phyloP scores from a whole-genome alignment of 2,113 vertebrate genomes.

The Cebus imitator region DNA sequence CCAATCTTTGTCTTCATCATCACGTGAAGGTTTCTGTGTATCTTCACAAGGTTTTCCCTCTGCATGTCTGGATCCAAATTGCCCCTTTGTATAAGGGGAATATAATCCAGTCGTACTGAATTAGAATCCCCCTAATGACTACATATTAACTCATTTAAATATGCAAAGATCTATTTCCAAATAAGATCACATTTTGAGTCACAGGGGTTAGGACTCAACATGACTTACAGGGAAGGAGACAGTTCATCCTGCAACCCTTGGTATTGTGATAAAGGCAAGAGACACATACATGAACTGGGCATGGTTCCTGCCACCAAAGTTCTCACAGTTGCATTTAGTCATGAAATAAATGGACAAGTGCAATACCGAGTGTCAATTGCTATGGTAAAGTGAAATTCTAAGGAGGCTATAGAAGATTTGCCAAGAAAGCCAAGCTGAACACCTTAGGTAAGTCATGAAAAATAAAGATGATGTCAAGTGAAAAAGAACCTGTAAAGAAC shows the following conservation, averaged over 20 bases:
- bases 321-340: neutral
- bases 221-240: accelerated
- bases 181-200: neutral
- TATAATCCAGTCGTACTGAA: neutral
- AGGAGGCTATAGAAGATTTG: neutral
- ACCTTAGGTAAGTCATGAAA: neutral
- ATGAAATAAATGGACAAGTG: neutral
- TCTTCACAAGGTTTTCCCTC: neutral
- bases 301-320: neutral
- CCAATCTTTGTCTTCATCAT: neutral
- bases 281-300: neutral
- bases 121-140: neutral
- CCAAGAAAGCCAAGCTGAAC: neutral
- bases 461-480: neutral
- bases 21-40: neutral
- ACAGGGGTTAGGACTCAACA: neutral
- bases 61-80: neutral
- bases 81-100: neutral
- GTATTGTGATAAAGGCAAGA: neutral
- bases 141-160: neutral
- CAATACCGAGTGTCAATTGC: neutral
- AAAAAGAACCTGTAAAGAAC: neutral
- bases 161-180: neutral
- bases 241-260: neutral
- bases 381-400: neutral